Percentiles rank a stretch among this genome's conserved stretches.
phyloP scores from a whole-genome alignment of 2,888 invertebrate species.

The Xanthia icteritia region DNA sequence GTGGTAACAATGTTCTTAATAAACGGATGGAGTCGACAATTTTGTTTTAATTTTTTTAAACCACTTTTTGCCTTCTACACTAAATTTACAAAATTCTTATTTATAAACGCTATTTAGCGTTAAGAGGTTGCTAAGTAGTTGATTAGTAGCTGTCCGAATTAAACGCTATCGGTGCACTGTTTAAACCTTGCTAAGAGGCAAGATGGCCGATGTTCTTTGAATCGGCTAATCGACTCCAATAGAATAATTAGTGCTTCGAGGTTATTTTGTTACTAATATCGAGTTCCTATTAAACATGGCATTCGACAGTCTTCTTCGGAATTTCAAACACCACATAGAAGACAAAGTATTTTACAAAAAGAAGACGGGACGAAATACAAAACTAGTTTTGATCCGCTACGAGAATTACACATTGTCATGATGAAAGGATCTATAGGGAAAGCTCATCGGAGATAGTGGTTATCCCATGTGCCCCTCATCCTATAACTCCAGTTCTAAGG shows the following conservation, averaged over 20 bases:
- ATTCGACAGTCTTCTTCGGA: neutral
- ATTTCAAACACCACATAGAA: neutral
- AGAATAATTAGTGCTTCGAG: neutral
- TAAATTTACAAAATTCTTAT: neutral
- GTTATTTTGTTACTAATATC: neutral
- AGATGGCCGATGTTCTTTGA: neutral
- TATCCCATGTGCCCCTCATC: no score
- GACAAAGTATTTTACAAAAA: no score
- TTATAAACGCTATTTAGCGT: neutral
- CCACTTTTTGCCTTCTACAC: neutral
- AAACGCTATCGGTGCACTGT: neutral
- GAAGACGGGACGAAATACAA: no score
- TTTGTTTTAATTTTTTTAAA: conserved; percentile 68
- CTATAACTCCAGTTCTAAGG: no score
- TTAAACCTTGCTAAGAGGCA: neutral
- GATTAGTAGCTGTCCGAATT: neutral
- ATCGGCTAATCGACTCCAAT: neutral
- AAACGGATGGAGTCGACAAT: conserved; percentile 84
- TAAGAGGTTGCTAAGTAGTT: neutral
- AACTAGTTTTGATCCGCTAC: no score
- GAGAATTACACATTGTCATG: no score
- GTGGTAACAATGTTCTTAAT: conserved; percentile 87
- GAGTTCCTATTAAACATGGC: neutral
- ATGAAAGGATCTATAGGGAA: no score
- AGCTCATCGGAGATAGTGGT: no score